Evolutionary conservation across 1,140 invertebrate genomes (phyloP), one percentile per base, ranked within the genome.

Genomic region (Spodoptera frugiperda): DNA sequence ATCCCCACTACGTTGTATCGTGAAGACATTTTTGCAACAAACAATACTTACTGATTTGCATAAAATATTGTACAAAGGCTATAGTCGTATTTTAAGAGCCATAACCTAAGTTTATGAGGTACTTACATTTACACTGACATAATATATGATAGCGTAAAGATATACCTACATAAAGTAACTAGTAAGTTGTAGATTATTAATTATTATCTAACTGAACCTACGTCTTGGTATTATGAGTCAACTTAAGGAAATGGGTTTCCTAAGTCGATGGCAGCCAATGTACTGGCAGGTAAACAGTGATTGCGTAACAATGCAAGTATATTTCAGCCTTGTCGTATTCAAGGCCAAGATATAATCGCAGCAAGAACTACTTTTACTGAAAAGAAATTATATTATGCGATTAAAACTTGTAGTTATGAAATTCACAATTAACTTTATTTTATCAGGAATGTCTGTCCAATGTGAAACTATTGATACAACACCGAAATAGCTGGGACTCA

Each of bases 221-320:
- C 55, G 54, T 57, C 11, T 46, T 30, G 19, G 11, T 4, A 5
- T 9, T 46, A 63, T 65, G 61, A 65, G 61, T 65, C 61, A 65
- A 46, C 39, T 48, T 9, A n/a, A 44, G 61, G 44, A 65, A 65
- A 65, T 65, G 61, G 61, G 6, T 65, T 65, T 48, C 14, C 61
- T 21, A 4, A 25, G 33, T 48, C 39, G 21, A 14, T 65, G 54
- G 15, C 48, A 19, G 17, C 4, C 17, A 25, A 12, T 53, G n/a
- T 12, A 53, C 14, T 53, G 25, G 57, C n/a, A 44, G n/a, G 57
- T 61, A 61, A 61, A 61, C 17, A 61, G 33, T 44, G 2, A 44
- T 61, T 44, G 15, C n/a, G 19, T 44, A 44, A 61, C 30, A 39
- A 57, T 14, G 21, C 14, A 21, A 57, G 10, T n/a, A 17, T 11